These are phyloP conservation scores for Bombus picipes DNA, from an alignment of 1,140 invertebrate genomes.

Conservation along the genomic window DNA sequence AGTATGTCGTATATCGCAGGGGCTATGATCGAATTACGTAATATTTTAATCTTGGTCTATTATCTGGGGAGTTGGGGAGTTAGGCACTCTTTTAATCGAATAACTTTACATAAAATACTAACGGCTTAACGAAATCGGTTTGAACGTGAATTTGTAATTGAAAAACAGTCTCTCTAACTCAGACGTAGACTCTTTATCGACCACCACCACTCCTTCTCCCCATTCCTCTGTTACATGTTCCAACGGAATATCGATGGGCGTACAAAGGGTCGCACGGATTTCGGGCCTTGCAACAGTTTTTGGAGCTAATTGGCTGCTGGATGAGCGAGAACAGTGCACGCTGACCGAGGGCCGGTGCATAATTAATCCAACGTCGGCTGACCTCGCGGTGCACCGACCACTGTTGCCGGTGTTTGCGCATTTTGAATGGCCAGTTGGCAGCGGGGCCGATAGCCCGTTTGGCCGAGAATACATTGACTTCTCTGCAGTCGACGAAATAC, in stretches of 20 bases:
- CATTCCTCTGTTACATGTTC: neutral
- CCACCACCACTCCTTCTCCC: neutral
- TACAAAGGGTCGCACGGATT: conserved; percentile 59
- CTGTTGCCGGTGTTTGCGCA: conserved; percentile 50
- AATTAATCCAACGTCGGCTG: conserved; percentile 76
- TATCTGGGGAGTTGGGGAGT: rapidly evolving
- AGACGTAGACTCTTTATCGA: neutral
- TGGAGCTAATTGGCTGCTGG: conserved; percentile 74
- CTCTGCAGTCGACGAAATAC: conserved; percentile 27
- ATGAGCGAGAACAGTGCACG: conserved; percentile 57
- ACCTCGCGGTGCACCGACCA: conserved; percentile 68
- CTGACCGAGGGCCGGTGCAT: conserved; percentile 70
- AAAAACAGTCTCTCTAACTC: conserved; percentile 29
- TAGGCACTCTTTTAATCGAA: neutral
- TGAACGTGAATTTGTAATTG: conserved; percentile 7
- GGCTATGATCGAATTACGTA: neutral
- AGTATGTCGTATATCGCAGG: neutral
- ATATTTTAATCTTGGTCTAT: neutral
- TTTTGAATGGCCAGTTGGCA: conserved; percentile 56
- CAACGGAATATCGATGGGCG: neutral
- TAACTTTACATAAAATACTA: no score
- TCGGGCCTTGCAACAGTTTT: conserved; percentile 70
- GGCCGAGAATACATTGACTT: conserved; percentile 40
- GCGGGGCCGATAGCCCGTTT: conserved; percentile 37
- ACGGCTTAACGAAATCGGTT: neutral